phyloP scores from a whole-genome alignment of 2,113 vertebrate genomes.

The Andinoacara biseriatus region DNA sequence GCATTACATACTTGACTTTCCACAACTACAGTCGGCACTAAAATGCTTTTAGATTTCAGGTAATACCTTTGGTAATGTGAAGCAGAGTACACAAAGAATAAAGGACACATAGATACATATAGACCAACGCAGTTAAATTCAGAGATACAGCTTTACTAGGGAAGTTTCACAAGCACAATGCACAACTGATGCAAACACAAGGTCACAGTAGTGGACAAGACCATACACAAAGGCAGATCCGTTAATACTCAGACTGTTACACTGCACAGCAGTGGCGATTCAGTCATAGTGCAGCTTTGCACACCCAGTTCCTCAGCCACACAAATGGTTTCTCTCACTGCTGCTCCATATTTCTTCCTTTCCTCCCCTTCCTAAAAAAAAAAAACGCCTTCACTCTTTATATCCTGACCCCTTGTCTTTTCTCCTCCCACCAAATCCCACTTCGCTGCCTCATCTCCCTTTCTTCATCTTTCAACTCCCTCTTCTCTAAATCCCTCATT shows the following conservation, averaged over 20 bases:
- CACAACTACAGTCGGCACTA: not conserved
- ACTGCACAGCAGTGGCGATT: slow-evolving; percentile 20
- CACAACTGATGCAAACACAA: not conserved
- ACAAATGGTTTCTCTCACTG: slow-evolving; percentile 38
- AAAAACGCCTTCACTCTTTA: slow-evolving; percentile 31
- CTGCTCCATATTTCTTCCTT: slow-evolving; percentile 8
- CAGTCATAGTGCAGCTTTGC: slow-evolving; percentile 37
- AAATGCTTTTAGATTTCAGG: slow-evolving; percentile 19
- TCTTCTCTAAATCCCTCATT: slow-evolving; percentile 44
- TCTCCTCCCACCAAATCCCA: slow-evolving; percentile 31
- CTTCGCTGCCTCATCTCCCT: slow-evolving; percentile 37
- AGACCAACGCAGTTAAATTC: not conserved
- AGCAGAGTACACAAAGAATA: not conserved
- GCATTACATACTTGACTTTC: not conserved
- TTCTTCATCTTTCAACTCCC: slow-evolving; percentile 35
- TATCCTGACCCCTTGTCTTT: slow-evolving; percentile 50
- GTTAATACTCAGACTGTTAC: slow-evolving; percentile 7
- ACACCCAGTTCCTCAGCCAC: slow-evolving; percentile 4
- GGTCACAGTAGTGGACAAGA: slow-evolving; percentile 6
- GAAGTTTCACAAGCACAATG: not conserved
- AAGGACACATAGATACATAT: slow-evolving; percentile 1
- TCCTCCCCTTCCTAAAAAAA: slow-evolving; percentile 18
- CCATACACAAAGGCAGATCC: slow-evolving; percentile 25
- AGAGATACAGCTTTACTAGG: not conserved
- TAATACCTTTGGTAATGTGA: slow-evolving; percentile 2